phyloP scores from a whole-genome alignment of 2,888 invertebrate genomes.

The Limenitis camilla region DNA sequence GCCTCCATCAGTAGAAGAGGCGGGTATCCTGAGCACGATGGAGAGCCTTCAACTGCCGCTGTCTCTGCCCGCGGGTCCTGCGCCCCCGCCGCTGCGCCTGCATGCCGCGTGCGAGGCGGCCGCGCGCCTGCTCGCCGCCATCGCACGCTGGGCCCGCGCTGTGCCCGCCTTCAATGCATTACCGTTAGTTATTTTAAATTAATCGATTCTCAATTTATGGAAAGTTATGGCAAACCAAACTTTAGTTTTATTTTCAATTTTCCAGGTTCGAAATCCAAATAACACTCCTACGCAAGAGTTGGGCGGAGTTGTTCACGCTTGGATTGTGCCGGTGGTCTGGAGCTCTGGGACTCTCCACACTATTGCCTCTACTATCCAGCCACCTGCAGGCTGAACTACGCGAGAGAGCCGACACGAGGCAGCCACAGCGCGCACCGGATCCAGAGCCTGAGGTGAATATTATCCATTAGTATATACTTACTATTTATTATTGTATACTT shows the following conservation, averaged over 20 bases:
- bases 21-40: slow-evolving; percentile 38
- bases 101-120: slow-evolving; percentile 97
- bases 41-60: slow-evolving; percentile 51
- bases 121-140: slow-evolving; percentile 90
- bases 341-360: slow-evolving; percentile 83
- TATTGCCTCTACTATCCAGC: slow-evolving; percentile 86
- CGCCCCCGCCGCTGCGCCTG: slow-evolving; percentile 91
- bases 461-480: too few species aligned
- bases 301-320: slow-evolving; percentile 94
- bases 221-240: not conserved
- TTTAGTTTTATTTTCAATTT: too few species aligned
- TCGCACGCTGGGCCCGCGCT: slow-evolving; percentile 93
- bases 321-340: slow-evolving; percentile 90
- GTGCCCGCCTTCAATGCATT: slow-evolving; percentile 87
- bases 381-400: slow-evolving; percentile 82
- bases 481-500: too few species aligned
- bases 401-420: slow-evolving; percentile 38
- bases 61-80: slow-evolving; percentile 82
- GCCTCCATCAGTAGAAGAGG: slow-evolving; percentile 26
- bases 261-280: slow-evolving; percentile 87
- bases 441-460: slow-evolving; percentile 16
- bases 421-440: slow-evolving; percentile 19
- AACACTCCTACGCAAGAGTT: slow-evolving; percentile 87
- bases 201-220: too few species aligned
- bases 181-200: slow-evolving; percentile 65